phyloP scores from a whole-genome alignment of 1,140 invertebrate species.

The Phenacoccus solenopsis region DNA sequence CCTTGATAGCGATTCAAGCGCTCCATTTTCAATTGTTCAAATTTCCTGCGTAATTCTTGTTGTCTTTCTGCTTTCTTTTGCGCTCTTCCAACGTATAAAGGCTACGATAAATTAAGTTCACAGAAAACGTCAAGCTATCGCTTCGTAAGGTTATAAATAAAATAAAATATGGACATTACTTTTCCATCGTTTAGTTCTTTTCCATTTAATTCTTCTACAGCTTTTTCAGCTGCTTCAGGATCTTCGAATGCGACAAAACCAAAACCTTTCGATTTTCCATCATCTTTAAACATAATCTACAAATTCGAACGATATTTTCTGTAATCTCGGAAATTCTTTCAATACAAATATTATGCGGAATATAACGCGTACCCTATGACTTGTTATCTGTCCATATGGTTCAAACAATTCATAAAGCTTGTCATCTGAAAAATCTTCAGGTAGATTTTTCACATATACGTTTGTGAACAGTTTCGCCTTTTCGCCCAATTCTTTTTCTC shows the following conservation, averaged over 20 bases:
- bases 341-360: no score
- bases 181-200: slow-evolving; percentile 77
- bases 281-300: slow-evolving; percentile 83
- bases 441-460: slow-evolving; percentile 98
- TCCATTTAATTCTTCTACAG: slow-evolving; percentile 79
- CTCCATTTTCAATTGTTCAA: slow-evolving; percentile 91
- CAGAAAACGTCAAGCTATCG: no score
- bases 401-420: slow-evolving; percentile 89
- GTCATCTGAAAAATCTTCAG: slow-evolving; percentile 87
- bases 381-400: slow-evolving; percentile 86
- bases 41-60: slow-evolving; percentile 89
- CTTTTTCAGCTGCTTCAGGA: slow-evolving; percentile 87
- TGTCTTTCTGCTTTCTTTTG: slow-evolving; percentile 98
- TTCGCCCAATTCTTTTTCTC: slow-evolving; percentile 95
- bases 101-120: slow-evolving; percentile 34
- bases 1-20: slow-evolving; percentile 86
- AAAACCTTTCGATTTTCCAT: slow-evolving; percentile 93
- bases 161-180: no score
- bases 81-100: slow-evolving; percentile 86
- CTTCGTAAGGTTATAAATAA: no score
- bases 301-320: slow-evolving; percentile 19
- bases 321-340: no score
- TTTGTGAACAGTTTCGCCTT: slow-evolving; percentile 97
- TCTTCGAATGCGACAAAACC: slow-evolving; percentile 99
- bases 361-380: slow-evolving; percentile 50